Evolutionary conservation across 1,140 invertebrate genomes (phyloP).

Genomic region (Limonius californicus): DNA sequence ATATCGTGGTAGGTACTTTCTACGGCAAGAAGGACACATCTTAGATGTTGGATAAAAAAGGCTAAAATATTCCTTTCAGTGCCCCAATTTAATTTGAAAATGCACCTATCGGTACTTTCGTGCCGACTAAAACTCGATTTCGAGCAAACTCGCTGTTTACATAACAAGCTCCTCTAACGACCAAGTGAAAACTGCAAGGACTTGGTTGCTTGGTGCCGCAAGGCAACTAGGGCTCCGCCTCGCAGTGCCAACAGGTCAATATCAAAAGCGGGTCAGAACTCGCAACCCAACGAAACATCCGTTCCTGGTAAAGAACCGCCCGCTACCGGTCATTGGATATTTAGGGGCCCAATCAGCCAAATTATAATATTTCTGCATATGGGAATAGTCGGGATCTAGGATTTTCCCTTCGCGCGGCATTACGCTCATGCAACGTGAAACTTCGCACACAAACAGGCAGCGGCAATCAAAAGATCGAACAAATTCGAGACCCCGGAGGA

Average conservation of each 20-base stretch:
- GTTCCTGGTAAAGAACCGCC: slow-evolving; percentile 40
- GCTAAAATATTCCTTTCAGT: too few species aligned
- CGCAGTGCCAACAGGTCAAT: slow-evolving; percentile 45
- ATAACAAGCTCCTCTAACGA: slow-evolving; percentile 1
- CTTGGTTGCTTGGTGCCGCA: slow-evolving; percentile 6
- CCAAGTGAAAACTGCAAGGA: neutral
- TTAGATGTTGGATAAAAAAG: too few species aligned
- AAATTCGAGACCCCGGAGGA: neutral
- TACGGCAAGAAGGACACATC: too few species aligned
- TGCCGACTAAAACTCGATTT: neutral
- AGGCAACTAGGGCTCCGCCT: slow-evolving; percentile 37
- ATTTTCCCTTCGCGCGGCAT: too few species aligned
- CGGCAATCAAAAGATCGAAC: neutral
- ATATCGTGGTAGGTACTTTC: too few species aligned
- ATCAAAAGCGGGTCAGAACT: slow-evolving; percentile 43
- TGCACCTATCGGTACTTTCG: too few species aligned
- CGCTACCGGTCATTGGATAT: slow-evolving; percentile 44
- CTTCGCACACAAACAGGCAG: neutral
- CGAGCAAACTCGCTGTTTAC: neutral
- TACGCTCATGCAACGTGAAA: too few species aligned
- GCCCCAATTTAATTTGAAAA: too few species aligned
- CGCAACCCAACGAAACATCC: slow-evolving; percentile 43
- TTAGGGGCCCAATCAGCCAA: slow-evolving; percentile 43
- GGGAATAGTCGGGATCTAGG: neutral
- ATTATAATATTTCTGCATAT: slow-evolving; percentile 31